Base-by-base conservation (phyloP, 2,797 vertebrate genomes). In the Ceryle rudis region DNA sequence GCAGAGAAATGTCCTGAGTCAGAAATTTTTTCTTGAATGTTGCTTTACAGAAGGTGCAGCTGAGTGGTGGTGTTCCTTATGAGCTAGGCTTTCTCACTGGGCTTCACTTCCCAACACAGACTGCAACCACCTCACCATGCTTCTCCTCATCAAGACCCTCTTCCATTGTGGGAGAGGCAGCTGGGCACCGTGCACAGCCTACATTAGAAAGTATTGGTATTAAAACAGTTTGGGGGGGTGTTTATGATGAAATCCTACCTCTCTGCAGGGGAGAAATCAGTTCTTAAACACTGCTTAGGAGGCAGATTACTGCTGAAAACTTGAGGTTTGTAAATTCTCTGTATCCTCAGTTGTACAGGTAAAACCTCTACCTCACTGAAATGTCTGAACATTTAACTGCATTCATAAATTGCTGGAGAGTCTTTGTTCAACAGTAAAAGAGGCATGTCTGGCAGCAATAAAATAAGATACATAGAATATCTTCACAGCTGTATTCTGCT, bases 331-430 rank as follows among this genome's bases (percentile, higher is more conserved):
- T 54, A 62, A 91, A 71, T 81, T 71, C 46, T 21, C 46, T 25
- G 3, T 74, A 73, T 64, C 42, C 26, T 89, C 71, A 67, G 47
- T 54, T 37, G 22, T n/a, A 33, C 6, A 31, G 41, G 37, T 67
- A 82, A 91, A 91, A 86, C 25, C 18, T 71, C 42, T 89, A 37
- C 33, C 90, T 26, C n/a, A 26, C 57, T 35, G 69, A 71, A 85
- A 74, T 71, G 4, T 71, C 57, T 84, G 65, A 88, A 75, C 25
- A 35, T 85, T 88, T 91, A 83, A 90, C 55, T 81, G 47, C 44
- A 85, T 74, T 86, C 84, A 84, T 86, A 91, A 93, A 88, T 64
- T 86, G 33, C 46, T 60, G 42, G 18, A 89, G 55, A 73, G 28
- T 26, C 31, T 92, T 92, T 95, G 57, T 91, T 89, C 26, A 71